Conservation (phyloP, 1,140 invertebrate species). For the Bombus picipes region DNA sequence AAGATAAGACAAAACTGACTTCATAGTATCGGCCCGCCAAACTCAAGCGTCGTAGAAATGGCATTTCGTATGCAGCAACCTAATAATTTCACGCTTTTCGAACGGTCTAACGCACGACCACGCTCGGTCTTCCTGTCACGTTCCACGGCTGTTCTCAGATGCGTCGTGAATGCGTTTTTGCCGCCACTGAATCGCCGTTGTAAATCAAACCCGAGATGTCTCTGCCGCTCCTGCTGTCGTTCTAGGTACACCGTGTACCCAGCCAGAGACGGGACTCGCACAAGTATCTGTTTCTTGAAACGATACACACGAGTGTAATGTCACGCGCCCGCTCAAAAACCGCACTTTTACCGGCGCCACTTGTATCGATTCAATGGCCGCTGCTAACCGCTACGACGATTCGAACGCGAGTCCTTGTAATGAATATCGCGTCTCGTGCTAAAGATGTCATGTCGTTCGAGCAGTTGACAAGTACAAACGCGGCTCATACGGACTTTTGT, state of each 20-base stretch:
- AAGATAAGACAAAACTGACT: background rate
- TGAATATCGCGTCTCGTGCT: constrained; percentile 13
- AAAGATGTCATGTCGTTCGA: constrained; percentile 2
- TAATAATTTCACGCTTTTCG: background rate
- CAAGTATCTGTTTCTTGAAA: constrained; percentile 41
- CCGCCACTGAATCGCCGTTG: constrained; percentile 11
- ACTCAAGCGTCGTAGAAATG: background rate
- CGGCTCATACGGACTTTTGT: too few relatives aligned
- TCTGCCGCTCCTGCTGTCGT: background rate
- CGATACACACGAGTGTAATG: background rate
- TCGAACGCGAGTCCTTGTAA: constrained; percentile 14
- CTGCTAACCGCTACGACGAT: background rate
- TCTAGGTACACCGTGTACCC: background rate
- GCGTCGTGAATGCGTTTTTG: constrained; percentile 1
- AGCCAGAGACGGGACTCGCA: background rate
- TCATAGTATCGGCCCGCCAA: background rate
- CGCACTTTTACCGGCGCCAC: constrained; percentile 24
- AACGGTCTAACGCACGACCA: background rate
- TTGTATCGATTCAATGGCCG: background rate
- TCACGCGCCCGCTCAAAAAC: background rate
- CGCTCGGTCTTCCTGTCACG: constrained; percentile 6
- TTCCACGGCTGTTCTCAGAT: background rate
- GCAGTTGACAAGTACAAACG: too few relatives aligned
- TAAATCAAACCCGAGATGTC: constrained; percentile 28
- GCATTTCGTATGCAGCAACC: background rate